These are phyloP conservation scores for Ophion ellenae DNA, from an alignment of 2,888 invertebrate genomes.

Conservation along the genomic window DNA sequence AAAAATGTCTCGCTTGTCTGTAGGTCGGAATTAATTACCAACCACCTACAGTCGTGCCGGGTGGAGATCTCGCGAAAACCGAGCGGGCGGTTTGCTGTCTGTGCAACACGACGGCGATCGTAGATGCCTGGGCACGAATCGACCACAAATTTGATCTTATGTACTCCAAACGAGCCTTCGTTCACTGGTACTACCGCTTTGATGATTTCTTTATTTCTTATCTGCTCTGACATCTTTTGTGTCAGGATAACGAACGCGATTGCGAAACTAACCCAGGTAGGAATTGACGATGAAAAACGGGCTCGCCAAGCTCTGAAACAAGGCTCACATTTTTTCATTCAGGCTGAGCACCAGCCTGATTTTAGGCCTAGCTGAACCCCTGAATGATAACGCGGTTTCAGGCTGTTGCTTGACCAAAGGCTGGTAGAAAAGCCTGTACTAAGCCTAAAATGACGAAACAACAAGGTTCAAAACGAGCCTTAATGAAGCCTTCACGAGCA, in stretches of 20 bases:
- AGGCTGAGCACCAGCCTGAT: no score
- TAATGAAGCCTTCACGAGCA: no score
- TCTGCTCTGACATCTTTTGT: background rate
- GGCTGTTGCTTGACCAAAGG: no score
- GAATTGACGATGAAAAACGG: no score
- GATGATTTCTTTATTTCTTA: background rate
- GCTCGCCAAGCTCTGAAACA: no score
- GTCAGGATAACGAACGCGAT: background rate
- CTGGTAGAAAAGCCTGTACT: no score
- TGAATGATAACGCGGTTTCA: no score
- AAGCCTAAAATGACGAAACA: no score
- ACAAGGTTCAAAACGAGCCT: no score
- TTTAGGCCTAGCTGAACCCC: no score
- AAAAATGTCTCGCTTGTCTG: background rate
- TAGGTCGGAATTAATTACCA: conserved; percentile 92
- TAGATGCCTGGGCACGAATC: conserved; percentile 78
- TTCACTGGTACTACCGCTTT: conserved; percentile 73
- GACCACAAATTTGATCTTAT: conserved; percentile 78
- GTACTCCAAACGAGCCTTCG: conserved; percentile 78
- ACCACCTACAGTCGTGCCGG: conserved; percentile 91
- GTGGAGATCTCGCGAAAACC: conserved; percentile 92
- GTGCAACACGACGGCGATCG: conserved; percentile 90
- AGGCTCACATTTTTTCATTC: no score
- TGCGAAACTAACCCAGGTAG: no score
- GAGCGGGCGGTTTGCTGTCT: conserved; percentile 95